These are phyloP conservation scores for Trachelus troglodyta DNA, from an alignment of 2,888 invertebrate species.

Conservation along the genomic window DNA sequence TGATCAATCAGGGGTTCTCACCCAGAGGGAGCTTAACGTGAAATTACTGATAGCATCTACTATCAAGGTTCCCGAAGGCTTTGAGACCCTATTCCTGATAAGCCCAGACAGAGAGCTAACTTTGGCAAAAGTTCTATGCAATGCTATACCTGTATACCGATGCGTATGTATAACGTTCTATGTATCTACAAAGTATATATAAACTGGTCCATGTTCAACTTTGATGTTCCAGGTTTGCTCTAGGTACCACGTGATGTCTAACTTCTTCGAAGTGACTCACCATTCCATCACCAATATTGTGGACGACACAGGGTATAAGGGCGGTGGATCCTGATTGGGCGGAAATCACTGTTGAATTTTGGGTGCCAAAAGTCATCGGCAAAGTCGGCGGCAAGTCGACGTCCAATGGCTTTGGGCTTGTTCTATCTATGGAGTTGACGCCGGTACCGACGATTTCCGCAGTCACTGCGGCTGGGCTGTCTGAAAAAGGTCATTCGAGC, in stretches of 20 bases:
- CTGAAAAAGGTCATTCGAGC: not conserved
- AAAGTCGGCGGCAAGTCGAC: conserved; percentile 64
- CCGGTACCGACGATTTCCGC: conserved; percentile 54
- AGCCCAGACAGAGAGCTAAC: not conserved
- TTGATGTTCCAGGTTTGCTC: not conserved
- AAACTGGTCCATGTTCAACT: not conserved
- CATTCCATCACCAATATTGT: conserved; percentile 88
- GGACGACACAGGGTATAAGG: conserved; percentile 84
- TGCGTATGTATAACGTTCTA: not conserved
- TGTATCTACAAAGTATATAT: not conserved
- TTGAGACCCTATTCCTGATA: not conserved
- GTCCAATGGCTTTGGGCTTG: conserved; percentile 50
- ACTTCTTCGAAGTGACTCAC: conserved; percentile 71
- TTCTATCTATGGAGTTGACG: conserved; percentile 55
- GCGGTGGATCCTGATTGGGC: conserved; percentile 89
- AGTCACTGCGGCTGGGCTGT: conserved; percentile 36
- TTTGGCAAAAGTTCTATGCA: not conserved
- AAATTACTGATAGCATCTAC: not conserved
- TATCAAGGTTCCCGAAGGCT: not conserved
- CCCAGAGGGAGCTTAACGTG: not conserved
- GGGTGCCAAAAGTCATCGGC: conserved; percentile 84
- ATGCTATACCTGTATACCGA: not conserved
- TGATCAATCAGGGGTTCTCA: not conserved
- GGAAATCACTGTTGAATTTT: conserved; percentile 83
- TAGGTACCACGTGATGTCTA: not conserved